phyloP scores from a whole-genome alignment of 2,797 vertebrate species.

The Xerus rutilus region DNA sequence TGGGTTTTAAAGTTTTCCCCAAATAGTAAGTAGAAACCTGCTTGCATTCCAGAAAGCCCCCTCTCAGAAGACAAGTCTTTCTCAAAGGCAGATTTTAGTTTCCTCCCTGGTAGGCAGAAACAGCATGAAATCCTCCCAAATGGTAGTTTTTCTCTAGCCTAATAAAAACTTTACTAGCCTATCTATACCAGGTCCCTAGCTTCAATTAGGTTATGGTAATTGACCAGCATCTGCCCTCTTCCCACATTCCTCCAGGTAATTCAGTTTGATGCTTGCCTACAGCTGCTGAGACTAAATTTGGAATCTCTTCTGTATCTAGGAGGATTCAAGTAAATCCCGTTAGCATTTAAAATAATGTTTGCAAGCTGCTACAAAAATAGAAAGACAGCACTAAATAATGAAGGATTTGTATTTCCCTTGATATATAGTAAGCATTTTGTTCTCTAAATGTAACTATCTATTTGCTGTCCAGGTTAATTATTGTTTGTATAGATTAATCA shows the following conservation, averaged over 20 bases:
- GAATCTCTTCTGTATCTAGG: constrained; percentile 14
- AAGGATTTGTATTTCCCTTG: constrained; percentile 58
- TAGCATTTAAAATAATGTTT: constrained; percentile 69
- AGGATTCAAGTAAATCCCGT: constrained; percentile 57
- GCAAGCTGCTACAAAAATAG: constrained; percentile 56
- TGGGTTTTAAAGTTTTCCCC: background rate
- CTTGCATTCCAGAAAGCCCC: background rate
- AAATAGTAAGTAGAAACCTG: background rate
- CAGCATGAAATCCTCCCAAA: background rate
- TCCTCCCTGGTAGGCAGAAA: background rate
- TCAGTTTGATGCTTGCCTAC: constrained; percentile 53
- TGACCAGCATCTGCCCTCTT: constrained; percentile 62
- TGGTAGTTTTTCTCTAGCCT: background rate
- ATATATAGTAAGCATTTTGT: constrained; percentile 37
- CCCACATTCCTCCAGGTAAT: constrained; percentile 16
- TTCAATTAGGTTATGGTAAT: constrained; percentile 56
- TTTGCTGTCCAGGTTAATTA: constrained; percentile 16
- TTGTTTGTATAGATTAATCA: background rate
- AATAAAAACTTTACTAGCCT: constrained; percentile 51
- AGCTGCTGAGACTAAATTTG: constrained; percentile 64
- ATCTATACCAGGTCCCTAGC: background rate
- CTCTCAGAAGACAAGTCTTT: background rate
- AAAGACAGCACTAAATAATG: constrained; percentile 41
- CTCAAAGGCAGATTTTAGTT: constrained; percentile 49
- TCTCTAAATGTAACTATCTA: background rate